Base-by-base conservation (phyloP, 37 sponge, comb jelly and placozoan species). In the Chondrilla cf. caribensis region DNA sequence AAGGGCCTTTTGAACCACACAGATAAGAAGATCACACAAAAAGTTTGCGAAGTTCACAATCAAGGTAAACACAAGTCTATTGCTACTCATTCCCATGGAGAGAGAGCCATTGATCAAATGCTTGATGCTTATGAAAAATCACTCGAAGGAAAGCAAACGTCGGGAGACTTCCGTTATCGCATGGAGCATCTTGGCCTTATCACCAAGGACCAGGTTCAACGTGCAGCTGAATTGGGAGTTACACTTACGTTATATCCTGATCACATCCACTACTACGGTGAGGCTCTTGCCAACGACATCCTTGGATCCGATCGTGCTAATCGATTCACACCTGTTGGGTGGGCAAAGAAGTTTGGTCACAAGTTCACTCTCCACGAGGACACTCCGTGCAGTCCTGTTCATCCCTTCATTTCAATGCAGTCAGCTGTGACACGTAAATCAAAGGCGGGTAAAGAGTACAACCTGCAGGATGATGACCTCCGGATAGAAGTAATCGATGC, bases 31-130 rank as follows among this genome's bases (percentile, higher is more conserved):
- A 82, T 89, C 0, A 21, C 6, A 3, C n/a, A 54, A 33, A 84
- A 41, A 41, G 80, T 88, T 3, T 32, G 26, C 25, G 35, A 58
- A n/a, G 58, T 38, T 71, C 88, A 88, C 71, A 35, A 58, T 22
- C 9, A 19, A 22, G 78, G 78, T 2, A 33, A 21, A 29, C 82
- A 85, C 26, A 7, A 6, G 24, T 60, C 64, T 26, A 82, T 82
- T 43, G 84, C 84, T 22, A 79, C 59, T 3, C 91, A 90, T 77
- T 79, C 87, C 19, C 84, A 90, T 11, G 91, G 91, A 25, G 91
- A 90, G 4, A 32, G 87, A 21, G 87, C 87, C 47, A 68, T 87
- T 19, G 84, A 79, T 0, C 87, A 87, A 58, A 73, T 41, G 17
- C 77, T 90, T 60, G 25, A 58, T 11, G 77, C 35, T 38, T 90